phyloP scores from a whole-genome alignment of 2,888 invertebrate genomes.

The Pristionchus fissidentatus region DNA sequence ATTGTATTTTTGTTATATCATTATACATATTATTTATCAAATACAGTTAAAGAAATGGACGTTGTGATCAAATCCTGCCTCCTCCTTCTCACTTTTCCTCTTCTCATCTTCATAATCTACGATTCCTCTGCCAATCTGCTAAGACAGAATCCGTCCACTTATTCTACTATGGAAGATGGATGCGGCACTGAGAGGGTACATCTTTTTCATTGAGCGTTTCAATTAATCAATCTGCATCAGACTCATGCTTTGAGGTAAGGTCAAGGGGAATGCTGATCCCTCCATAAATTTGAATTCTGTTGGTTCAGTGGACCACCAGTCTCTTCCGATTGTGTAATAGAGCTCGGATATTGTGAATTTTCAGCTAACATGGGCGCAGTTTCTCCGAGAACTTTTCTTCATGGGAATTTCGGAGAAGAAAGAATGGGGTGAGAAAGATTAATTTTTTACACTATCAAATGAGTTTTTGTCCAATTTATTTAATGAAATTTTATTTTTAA shows the following conservation, averaged over 20 bases:
- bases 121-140: constrained; percentile 7
- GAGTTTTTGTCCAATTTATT: background rate
- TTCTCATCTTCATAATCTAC: constrained; percentile 19
- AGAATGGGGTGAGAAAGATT: constrained; percentile 2
- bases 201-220: background rate
- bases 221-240: too few relatives aligned
- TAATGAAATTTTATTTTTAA: background rate
- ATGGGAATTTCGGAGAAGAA: constrained; percentile 21
- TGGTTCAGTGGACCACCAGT: too few relatives aligned
- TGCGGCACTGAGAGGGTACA: constrained; percentile 30
- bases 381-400: constrained; percentile 37
- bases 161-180: constrained; percentile 5
- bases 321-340: too few relatives aligned
- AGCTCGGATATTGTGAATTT: too few relatives aligned
- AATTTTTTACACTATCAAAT: background rate
- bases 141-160: background rate
- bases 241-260: background rate
- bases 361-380: constrained; percentile 8
- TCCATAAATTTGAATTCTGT: too few relatives aligned
- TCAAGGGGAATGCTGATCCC: background rate
- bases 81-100: constrained; percentile 28
- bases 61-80: constrained; percentile 18
- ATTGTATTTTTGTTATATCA: too few relatives aligned
- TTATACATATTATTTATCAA: too few relatives aligned
- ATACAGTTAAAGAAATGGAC: too few relatives aligned